Base-by-base conservation (phyloP, 2,888 invertebrate species). In the Capitulum mitella region DNA sequence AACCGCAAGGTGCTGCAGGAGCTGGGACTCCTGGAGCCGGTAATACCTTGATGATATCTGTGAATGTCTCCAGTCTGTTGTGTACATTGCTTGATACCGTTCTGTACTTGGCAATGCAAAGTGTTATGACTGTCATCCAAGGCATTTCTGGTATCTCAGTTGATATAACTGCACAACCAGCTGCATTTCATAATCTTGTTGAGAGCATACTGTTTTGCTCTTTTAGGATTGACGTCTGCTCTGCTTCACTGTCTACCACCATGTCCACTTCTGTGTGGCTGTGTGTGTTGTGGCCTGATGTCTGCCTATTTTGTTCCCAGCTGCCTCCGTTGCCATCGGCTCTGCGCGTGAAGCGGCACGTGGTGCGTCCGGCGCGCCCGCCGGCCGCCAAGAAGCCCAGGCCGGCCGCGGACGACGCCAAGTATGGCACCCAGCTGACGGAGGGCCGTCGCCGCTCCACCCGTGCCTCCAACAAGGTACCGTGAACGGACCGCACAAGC, bases 21-120 rank as follows among this genome's bases (percentile, higher is more conserved):
- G 40, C 70, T 70, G 8, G 70, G 70, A 2, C 70, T 70, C 10
- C 70, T 70, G 22, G 70, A 70, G 26, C 70, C 70, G 70, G 70
- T 70, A 19, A 70, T 10, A 19, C 19, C 16, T 51, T n/a, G n/a
- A n/a, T n/a, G n/a, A n/a, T n/a, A n/a, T n/a, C n/a, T n/a, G n/a
- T n/a, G n/a, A n/a, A n/a, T n/a, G n/a, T n/a, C n/a, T n/a, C n/a
- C n/a, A n/a, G n/a, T n/a, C n/a, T n/a, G n/a, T n/a, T n/a, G n/a
- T n/a, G n/a, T n/a, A n/a, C n/a, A n/a, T n/a, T n/a, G n/a, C n/a
- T n/a, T n/a, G n/a, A n/a, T n/a, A n/a, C n/a, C n/a, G n/a, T n/a
- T n/a, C n/a, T n/a, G n/a, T n/a, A n/a, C 19, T 3, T 51, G 22
- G 3, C 51, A 51, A 19, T 51, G 16, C 3, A 3, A 46, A 12